These are phyloP conservation scores for Oryzaephilus surinamensis DNA, from an alignment of 1,140 invertebrate genomes.

Conservation along the genomic window DNA sequence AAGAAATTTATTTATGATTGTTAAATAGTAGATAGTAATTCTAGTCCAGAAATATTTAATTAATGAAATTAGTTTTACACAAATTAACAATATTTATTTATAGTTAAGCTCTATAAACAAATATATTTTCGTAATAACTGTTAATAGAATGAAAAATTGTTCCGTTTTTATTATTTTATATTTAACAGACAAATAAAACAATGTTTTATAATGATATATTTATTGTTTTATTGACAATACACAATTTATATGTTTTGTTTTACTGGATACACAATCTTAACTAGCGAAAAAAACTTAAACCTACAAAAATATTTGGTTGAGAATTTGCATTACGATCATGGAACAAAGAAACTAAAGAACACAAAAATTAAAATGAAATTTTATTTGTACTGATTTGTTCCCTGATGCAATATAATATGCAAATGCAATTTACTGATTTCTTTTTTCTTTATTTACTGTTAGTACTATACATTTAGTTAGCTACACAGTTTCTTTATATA, in stretches of 20 bases:
- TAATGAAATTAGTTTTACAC: too few species aligned
- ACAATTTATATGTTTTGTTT: constrained; percentile 8
- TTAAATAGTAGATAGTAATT: too few species aligned
- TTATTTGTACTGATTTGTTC: constrained; percentile 28
- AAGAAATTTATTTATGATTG: too few species aligned
- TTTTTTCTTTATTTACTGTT: constrained; percentile 10
- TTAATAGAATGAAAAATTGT: too few species aligned
- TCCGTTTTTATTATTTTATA: neutral
- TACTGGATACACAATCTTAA: constrained; percentile 6
- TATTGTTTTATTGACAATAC: constrained; percentile 8
- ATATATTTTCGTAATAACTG: too few species aligned
- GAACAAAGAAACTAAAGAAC: constrained; percentile 15
- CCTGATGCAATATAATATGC: constrained; percentile 14
- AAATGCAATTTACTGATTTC: constrained; percentile 1
- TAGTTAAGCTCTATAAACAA: neutral
- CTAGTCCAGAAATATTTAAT: too few species aligned
- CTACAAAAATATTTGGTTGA: constrained; percentile 28
- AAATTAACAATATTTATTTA: constrained; percentile 5
- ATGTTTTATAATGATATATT: constrained; percentile 5
- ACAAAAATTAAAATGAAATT: constrained; percentile 9
- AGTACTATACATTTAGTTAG: constrained; percentile 16
- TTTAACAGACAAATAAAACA: constrained; percentile 8
- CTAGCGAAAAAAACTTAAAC: constrained; percentile 14
- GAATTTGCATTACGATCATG: constrained; percentile 17
- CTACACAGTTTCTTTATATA: neutral